These are phyloP conservation scores for Campylorhamphus procurvoides DNA, from an alignment of 2,113 vertebrate genomes.

Conservation along the genomic window DNA sequence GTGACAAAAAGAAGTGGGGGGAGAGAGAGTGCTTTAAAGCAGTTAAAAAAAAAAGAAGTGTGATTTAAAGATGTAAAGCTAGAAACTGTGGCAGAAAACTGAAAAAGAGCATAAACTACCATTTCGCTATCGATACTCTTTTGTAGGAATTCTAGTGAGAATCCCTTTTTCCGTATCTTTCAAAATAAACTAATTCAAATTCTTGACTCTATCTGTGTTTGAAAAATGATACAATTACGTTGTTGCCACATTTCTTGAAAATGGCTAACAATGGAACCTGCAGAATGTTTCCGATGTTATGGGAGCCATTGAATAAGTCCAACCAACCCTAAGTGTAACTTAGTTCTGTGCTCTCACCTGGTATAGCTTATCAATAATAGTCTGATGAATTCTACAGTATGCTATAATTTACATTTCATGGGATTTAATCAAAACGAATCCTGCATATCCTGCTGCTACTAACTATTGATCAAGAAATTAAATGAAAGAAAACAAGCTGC, in stretches of 20 bases:
- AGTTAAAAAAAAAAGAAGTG: background rate
- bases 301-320: background rate
- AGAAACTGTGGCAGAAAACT: background rate
- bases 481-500: background rate
- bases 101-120: background rate
- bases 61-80: background rate
- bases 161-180: background rate
- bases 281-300: background rate
- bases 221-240: background rate
- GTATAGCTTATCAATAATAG: background rate
- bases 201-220: background rate
- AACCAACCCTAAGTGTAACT: background rate
- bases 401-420: background rate
- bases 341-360: background rate
- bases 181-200: background rate
- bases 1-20: background rate
- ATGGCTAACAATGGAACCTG: background rate
- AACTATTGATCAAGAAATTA: slow-evolving; percentile 6
- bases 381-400: background rate
- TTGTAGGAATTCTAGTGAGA: background rate
- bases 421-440: background rate
- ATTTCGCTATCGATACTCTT: background rate
- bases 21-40: background rate
- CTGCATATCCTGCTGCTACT: background rate
- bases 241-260: background rate